Evolutionary conservation across 2,113 vertebrate species (phyloP), one percentile per base, ranked within the genome.

Genomic region (Clupea harengus): DNA sequence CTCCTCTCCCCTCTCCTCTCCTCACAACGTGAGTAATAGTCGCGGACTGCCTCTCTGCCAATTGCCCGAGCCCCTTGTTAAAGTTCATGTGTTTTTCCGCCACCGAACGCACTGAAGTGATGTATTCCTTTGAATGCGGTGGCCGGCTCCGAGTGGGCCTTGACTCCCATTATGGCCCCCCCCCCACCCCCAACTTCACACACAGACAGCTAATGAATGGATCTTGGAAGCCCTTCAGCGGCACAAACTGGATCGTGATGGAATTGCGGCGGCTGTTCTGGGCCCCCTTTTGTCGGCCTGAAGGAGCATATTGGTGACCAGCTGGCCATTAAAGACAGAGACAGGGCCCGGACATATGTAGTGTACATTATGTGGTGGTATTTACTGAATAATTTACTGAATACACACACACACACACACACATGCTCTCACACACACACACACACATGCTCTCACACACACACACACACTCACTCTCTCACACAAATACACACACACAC

Each of bases 331-430:
- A 93, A 94, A 94, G 92, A 90, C 89, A 90, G 90, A 90, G 91
- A 92, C 92, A 90, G 93, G 93, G 89, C 89, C 86, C 49, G 93
- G 94, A 95, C 95, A 95, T 94, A 94, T 95, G 95, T 95, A 94
- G 93, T 93, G 92, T 95, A 94, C 94, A 93, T 93, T 95, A 95
- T 95, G 93, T 93, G 57, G 90, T 92, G 91, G 93, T 93, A 93
- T 95, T 95, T 93, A 92, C 93, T 95, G 94, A 94, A 95, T 96
- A 94, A 95, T 96, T 95, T 93, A 95, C 94, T 90, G 92, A 92
- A 93, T 91, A 91, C 91, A 92, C 91, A 93, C 80, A 75, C 10
- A 28, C 67, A 28, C n/a, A 72, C 67, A 72, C 67, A 67, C 60
- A 64, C 60, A 64, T 3, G 0, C 54, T 1, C 20, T 1, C 54